A percentile compares a stretch with the other conserved stretches of the same genome.
These are phyloP conservation scores for Ernsta delagoae DNA, from an alignment of 2,888 invertebrate species.

Conservation along the genomic window DNA sequence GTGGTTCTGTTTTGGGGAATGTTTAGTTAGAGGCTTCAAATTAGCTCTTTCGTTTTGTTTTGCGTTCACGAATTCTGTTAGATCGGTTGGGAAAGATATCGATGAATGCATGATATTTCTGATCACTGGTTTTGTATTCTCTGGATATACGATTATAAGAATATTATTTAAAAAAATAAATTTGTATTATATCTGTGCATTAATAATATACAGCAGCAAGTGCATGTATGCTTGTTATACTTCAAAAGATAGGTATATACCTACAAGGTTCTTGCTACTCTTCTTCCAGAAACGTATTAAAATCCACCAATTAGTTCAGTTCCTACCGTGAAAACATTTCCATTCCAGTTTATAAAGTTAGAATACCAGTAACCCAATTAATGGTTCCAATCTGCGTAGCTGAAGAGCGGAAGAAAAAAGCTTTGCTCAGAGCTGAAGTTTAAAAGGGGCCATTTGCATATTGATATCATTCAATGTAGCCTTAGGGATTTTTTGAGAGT, in stretches of 20 bases:
- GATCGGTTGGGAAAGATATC: background rate
- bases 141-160: too few species aligned
- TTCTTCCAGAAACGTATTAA: background rate
- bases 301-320: constrained; percentile 14
- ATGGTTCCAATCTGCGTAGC: constrained; percentile 34
- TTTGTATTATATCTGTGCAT: too few species aligned
- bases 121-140: too few species aligned
- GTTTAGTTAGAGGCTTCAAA: background rate
- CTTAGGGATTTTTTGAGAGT: constrained; percentile 30
- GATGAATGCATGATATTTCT: too few species aligned
- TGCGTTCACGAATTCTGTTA: background rate
- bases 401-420: constrained; percentile 35
- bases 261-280: background rate
- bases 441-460: constrained; percentile 36
- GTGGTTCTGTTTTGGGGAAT: background rate
- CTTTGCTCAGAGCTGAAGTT: constrained; percentile 31
- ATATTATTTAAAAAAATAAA: too few species aligned
- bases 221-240: too few species aligned
- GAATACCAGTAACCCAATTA: constrained; percentile 36
- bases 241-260: too few species aligned
- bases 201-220: background rate
- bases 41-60: background rate
- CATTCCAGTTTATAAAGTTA: constrained; percentile 34
- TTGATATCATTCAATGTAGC: constrained; percentile 36
- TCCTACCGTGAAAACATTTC: constrained; percentile 30